A percentile compares a stretch with the other conserved stretches of the same genome.
These are phyloP conservation scores for Lophotis ruficrista DNA, from an alignment of 2,113 vertebrate species.

Conservation along the genomic window DNA sequence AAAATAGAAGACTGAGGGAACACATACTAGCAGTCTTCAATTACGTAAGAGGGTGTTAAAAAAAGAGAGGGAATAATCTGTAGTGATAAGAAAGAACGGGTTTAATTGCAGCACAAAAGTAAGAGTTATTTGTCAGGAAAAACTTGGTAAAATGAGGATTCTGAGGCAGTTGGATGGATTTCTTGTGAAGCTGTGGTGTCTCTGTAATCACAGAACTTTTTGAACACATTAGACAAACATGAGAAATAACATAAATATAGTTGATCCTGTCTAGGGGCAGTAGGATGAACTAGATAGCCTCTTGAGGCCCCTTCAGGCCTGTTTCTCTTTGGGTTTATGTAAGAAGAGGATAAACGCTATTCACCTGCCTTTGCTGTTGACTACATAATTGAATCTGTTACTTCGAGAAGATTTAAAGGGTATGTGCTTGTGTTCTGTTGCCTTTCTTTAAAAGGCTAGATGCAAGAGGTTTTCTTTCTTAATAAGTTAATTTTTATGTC, in stretches of 20 bases:
- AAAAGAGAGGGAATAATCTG: neutral
- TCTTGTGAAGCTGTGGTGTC: neutral
- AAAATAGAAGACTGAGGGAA: neutral
- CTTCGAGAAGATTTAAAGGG: neutral
- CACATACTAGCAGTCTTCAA: neutral
- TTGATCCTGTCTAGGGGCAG: constrained; percentile 27
- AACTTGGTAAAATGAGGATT: neutral
- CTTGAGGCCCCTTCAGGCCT: neutral
- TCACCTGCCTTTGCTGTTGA: constrained; percentile 14
- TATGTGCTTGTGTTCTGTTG: neutral
- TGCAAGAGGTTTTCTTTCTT: neutral
- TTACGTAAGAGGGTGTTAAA: neutral
- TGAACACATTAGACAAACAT: constrained; percentile 33
- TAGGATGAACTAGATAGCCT: neutral
- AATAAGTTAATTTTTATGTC: neutral
- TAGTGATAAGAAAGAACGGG: constrained; percentile 11
- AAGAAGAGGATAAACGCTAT: neutral
- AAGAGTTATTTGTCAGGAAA: neutral
- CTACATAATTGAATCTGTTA: neutral
- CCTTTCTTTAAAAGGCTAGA: neutral
- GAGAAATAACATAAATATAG: constrained; percentile 37
- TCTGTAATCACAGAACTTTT: constrained; percentile 18
- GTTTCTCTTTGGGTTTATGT: neutral
- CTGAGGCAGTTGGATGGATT: neutral
- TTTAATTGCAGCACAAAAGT: constrained; percentile 15